Evolutionary conservation across 2,888 invertebrate genomes (phyloP).

Genomic region (Sphaerophoria rueppellii): DNA sequence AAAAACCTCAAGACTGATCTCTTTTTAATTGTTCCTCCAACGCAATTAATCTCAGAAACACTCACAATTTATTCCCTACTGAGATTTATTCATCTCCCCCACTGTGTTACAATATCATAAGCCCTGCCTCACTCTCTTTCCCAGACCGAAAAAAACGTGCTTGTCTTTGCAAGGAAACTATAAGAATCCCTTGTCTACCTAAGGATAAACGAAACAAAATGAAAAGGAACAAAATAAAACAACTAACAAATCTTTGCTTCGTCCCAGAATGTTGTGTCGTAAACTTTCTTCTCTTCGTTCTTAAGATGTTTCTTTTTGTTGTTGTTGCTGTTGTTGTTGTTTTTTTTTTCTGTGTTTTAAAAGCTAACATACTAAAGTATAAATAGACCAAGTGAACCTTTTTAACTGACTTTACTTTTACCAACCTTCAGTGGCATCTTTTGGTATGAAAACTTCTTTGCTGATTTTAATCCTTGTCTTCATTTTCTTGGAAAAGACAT

Average conservation of each 20-base stretch:
- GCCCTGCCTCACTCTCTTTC: neutral
- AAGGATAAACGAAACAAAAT: neutral
- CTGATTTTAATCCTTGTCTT: constrained; percentile 51
- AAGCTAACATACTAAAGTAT: neutral
- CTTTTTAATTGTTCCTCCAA: constrained; percentile 63
- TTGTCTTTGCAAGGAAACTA: neutral
- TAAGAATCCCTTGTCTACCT: neutral
- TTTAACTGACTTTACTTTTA: constrained; percentile 22
- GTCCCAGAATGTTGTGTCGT: constrained; percentile 60
- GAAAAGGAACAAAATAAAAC: constrained; percentile 30
- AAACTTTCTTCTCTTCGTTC: constrained; percentile 36
- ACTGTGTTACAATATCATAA: neutral
- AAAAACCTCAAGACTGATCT: constrained; percentile 49
- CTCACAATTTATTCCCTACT: constrained; percentile 52
- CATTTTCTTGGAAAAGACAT: constrained; percentile 34
- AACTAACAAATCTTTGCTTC: constrained; percentile 62
- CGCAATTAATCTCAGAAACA: constrained; percentile 65
- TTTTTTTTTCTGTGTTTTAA: neutral
- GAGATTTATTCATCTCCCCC: constrained; percentile 13
- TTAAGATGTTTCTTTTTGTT: neutral
- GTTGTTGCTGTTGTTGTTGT: neutral
- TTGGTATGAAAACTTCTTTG: constrained; percentile 20
- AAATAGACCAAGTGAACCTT: neutral
- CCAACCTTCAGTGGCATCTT: constrained; percentile 11
- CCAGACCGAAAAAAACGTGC: neutral